phyloP scores from a whole-genome alignment of 1,140 invertebrate genomes.

The Hyles euphorbiae region DNA sequence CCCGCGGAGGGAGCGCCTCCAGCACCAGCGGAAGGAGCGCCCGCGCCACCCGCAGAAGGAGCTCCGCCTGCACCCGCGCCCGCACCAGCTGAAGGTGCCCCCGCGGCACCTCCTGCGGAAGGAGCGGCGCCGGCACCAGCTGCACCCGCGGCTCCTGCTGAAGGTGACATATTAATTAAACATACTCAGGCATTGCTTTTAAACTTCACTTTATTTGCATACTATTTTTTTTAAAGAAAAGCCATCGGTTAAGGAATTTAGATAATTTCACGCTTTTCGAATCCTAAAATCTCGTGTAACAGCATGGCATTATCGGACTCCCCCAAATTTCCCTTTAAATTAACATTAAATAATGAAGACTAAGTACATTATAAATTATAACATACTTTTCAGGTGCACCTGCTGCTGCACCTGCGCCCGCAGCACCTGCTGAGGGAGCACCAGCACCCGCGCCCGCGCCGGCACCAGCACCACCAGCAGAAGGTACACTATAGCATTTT shows the following conservation, averaged over 20 bases:
- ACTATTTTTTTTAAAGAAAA: too few species aligned
- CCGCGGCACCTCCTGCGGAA: constrained; percentile 18
- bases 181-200: too few species aligned
- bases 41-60: constrained; percentile 24
- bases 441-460: constrained; percentile 24
- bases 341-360: too few species aligned
- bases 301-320: too few species aligned
- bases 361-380: too few species aligned
- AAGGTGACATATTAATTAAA: constrained; percentile 11
- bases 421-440: constrained; percentile 23
- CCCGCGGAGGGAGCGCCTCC: constrained; percentile 13
- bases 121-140: constrained; percentile 19
- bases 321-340: background rate
- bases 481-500: too few species aligned
- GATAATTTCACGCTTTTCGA: too few species aligned
- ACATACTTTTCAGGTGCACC: constrained; percentile 15
- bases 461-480: constrained; percentile 14
- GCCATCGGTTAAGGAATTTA: too few species aligned
- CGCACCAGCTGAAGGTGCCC: constrained; percentile 26
- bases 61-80: constrained; percentile 13
- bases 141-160: constrained; percentile 20
- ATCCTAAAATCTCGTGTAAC: too few species aligned
- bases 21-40: constrained; percentile 17
- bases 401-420: constrained; percentile 12
- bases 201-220: too few species aligned